Evolutionary conservation across 2,797 vertebrate species (phyloP), one percentile per base, ranked within the genome.

Genomic region (Decapterus maruadsi): DNA sequence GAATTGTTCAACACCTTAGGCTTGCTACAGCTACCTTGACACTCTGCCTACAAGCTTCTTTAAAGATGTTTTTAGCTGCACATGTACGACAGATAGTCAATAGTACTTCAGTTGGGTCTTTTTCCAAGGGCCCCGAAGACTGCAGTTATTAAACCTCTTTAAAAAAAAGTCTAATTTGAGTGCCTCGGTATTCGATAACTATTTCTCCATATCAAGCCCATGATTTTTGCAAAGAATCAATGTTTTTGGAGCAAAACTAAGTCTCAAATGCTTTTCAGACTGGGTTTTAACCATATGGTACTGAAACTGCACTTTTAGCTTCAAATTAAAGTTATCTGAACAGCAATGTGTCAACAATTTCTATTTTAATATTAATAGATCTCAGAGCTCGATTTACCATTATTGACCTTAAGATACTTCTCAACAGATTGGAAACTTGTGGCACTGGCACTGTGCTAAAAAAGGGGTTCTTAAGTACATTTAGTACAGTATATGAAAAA

Each of bases 1-100:
- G 19, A 48, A 48, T 48, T 48, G 45, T 48, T 65, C 45, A 48
- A 48, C 45, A 48, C 45, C 17, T 48, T 48, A 48, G 45, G 45
- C 45, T 19, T 48, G 45, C 45, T 48, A 19, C 45, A 17, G 14
- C 43, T 45, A 6, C 45, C 45, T 19, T 48, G 45, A 48, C 45
- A 48, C 45, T 48, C 17, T 48, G 45, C 45, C 45, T 48, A 19
- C 17, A 19, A 48, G 45, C 17, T 48, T 48, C 45, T 48, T 19
- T 19, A 48, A 48, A 48, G 45, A 13, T 48, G 17, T 48, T 48
- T 48, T 48, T 48, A 48, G 19, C 45, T 48, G 45, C 8, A 8
- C 45, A 48, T 19, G 17, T 48, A 13, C 7, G 17, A 48, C 45
- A 48, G 45, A 48, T 19, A 48, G 45, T 48, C 45, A n/a, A 48